A percentile compares a stretch with the other conserved stretches of the same genome.
phyloP scores from a whole-genome alignment of 2,888 invertebrate genomes.

The Tetragonula carbonaria region DNA sequence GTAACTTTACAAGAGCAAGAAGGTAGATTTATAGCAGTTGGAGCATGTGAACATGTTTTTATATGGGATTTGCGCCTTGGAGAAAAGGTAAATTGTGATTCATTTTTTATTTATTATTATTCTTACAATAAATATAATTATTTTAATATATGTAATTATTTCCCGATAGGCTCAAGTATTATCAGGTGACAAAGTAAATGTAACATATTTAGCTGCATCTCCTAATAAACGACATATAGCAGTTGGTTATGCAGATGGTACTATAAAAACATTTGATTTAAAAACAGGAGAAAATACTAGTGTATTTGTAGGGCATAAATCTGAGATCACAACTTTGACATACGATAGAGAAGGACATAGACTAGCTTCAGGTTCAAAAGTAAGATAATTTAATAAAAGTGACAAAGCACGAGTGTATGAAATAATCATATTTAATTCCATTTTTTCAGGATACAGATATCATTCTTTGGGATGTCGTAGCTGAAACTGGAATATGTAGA shows the following conservation, averaged over 20 bases:
- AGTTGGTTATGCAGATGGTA: slow-evolving; percentile 96
- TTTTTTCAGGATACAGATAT: slow-evolving; percentile 93
- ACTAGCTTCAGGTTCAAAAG: slow-evolving; percentile 95
- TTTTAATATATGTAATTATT: neutral
- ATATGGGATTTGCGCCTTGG: slow-evolving; percentile 97
- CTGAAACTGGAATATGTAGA: slow-evolving; percentile 94
- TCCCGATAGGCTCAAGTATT: slow-evolving; percentile 89
- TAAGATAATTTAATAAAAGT: slow-evolving; percentile 76
- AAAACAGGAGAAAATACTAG: slow-evolving; percentile 89
- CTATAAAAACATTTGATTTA: slow-evolving; percentile 93
- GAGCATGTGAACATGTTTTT: slow-evolving; percentile 96
- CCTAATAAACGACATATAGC: slow-evolving; percentile 92
- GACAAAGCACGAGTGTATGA: neutral
- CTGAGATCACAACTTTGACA: slow-evolving; percentile 91
- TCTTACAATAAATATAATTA: neutral
- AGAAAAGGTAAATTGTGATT: slow-evolving; percentile 87
- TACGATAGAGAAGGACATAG: slow-evolving; percentile 94
- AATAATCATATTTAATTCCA: slow-evolving; percentile 8
- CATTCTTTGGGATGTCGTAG: slow-evolving; percentile 97
- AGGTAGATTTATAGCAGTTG: slow-evolving; percentile 95
- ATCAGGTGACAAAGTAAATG: slow-evolving; percentile 92
- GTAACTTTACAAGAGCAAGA: slow-evolving; percentile 91
- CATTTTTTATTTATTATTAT: neutral
- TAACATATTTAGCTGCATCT: slow-evolving; percentile 90
- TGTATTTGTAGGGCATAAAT: slow-evolving; percentile 93